Base-by-base conservation (phyloP, 1,140 invertebrate species). In the Ephestia elutella region DNA sequence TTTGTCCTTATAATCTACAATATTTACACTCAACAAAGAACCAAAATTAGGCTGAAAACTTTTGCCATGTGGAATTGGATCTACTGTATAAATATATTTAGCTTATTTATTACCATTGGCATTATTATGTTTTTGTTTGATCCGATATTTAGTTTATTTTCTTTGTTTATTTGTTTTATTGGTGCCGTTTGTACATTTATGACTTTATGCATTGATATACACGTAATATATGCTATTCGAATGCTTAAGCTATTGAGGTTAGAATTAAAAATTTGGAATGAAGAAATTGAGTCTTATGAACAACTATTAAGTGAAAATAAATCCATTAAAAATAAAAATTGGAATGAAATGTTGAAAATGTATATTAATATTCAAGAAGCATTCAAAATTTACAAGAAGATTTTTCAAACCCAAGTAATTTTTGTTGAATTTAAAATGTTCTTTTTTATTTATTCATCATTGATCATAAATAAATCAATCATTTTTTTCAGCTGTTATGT, bases 281-380 rank as follows among this genome's bases (percentile, higher is more conserved):
- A 54, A 17, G 53, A 35, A n/a, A 17, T 13, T 35, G 32, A 35
- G 1, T 1, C 10, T 5, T 5, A 9, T 35, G 32, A 35, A 35
- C 3, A 35, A 9, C 32, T 11, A 11, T 4, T 35, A 11, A 35
- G 3, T 9, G 10, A 35, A 5, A 13, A 35, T 35, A 35, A 5
- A 13, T 13, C 3, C 2, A 50, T 20, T 1, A 13, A 20, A 5
- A 20, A 20, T 19, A 19, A 50, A 19, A 10, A 50, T 20, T 50
- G 49, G 49, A n/a, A 25, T 49, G 21, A 28, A 49, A 15, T 25
- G 38, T 56, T 25, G 5, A 17, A 21, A 21, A 56, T 48, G 1
- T 56, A 56, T 28, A n/a, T 25, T 25, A 19, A 56, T 25, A 49
- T 56, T n/a, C 21, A 48, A n/a, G 11, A 49, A 25, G 55, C 55